Percentiles rank a stretch among this genome's conserved stretches.
Conservation (phyloP, 2,113 vertebrate species). For the Macquaria ambigua region DNA sequence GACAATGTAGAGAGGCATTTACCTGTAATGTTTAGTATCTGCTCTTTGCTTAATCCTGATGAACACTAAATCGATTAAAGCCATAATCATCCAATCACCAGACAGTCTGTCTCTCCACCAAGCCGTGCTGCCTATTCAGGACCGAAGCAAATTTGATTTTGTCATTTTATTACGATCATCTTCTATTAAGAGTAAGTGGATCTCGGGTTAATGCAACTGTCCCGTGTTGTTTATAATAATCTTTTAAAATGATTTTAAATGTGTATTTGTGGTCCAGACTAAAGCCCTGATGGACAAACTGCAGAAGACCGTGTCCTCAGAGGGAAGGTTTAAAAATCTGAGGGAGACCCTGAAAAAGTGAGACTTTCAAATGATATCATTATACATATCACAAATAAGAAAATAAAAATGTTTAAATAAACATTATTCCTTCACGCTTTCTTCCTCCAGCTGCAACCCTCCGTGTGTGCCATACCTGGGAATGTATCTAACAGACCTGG, state of each 20-base stretch:
- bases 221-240: not conserved
- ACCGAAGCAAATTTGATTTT: conserved; percentile 11
- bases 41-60: conserved; percentile 36
- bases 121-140: not conserved
- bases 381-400: not conserved
- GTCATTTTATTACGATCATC: conserved; percentile 8
- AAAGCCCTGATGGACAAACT: conserved; percentile 99
- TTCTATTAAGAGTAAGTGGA: conserved; percentile 7
- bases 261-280: conserved; percentile 83
- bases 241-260: not conserved
- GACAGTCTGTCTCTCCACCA: conserved; percentile 23
- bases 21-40: conserved; percentile 5
- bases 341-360: conserved; percentile 99
- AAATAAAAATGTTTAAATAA: too few species aligned
- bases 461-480: conserved; percentile 97
- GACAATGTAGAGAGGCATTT: not conserved
- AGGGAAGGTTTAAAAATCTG: conserved; percentile 99
- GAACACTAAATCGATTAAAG: conserved; percentile 31
- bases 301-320: conserved; percentile 98
- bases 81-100: conserved; percentile 33
- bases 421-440: not conserved
- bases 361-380: conserved; percentile 31
- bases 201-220: not conserved
- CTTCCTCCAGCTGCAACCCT: conserved; percentile 91
- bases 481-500: conserved; percentile 98